Conservation (phyloP, 1,140 invertebrate species). For the Neuroterus valhalla region DNA sequence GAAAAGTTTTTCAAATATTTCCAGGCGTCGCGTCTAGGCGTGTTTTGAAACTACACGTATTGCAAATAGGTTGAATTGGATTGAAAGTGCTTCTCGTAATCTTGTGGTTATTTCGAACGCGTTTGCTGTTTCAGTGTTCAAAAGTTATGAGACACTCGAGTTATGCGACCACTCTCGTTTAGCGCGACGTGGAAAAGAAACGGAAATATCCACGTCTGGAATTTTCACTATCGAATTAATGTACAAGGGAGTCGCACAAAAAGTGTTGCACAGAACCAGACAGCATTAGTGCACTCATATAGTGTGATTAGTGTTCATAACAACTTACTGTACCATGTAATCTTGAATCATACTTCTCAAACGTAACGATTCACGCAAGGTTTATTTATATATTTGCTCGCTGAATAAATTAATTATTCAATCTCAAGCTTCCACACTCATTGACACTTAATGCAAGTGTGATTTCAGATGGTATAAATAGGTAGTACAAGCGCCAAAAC, state of each 20-base stretch:
- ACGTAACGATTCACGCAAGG: not conserved
- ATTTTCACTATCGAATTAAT: conserved; percentile 14
- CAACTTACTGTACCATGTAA: not conserved
- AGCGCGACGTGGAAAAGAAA: conserved; percentile 5
- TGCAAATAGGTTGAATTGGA: not conserved
- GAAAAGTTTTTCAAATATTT: too few relatives aligned
- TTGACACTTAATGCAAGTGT: too few relatives aligned
- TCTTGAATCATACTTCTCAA: not conserved
- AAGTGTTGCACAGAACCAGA: not conserved
- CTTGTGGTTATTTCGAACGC: conserved; percentile 3
- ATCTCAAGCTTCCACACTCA: not conserved
- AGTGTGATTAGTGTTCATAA: not conserved
- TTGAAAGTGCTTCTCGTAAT: conserved; percentile 2
- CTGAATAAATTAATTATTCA: not conserved
- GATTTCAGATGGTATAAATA: too few relatives aligned
- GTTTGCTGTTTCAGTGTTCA: conserved; percentile 10
- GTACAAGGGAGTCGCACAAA: not conserved
- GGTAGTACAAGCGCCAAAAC: too few relatives aligned
- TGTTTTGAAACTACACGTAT: not conserved
- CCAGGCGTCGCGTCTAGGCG: too few relatives aligned
- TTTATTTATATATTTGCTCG: not conserved
- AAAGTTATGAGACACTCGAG: conserved; percentile 21
- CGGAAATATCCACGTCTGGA: conserved; percentile 15
- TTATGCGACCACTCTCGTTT: conserved; percentile 12
- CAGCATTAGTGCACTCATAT: not conserved